phyloP scores from a whole-genome alignment of 2,797 vertebrate genomes.

The Kryptolebias ocellatus region DNA sequence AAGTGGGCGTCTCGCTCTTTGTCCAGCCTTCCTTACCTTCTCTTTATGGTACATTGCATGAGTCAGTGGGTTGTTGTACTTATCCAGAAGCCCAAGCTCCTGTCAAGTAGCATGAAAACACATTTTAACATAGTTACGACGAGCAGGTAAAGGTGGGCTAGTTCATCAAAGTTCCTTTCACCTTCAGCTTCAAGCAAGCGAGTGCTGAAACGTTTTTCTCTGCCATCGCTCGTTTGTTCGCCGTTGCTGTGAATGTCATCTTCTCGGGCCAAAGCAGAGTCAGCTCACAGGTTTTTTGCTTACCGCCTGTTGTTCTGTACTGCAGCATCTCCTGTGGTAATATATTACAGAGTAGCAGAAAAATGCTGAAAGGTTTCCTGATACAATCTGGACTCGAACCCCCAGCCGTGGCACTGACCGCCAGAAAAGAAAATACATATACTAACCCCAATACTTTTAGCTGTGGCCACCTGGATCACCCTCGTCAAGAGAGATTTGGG shows the following conservation, averaged over 20 bases:
- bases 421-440: neutral
- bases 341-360: neutral
- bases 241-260: conserved; percentile 88
- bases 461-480: conserved; percentile 89
- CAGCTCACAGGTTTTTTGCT: conserved; percentile 87
- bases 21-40: conserved; percentile 84
- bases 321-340: conserved; percentile 82
- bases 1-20: conserved; percentile 86
- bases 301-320: conserved; percentile 85
- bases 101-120: conserved; percentile 51
- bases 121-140: neutral
- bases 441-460: conserved; percentile 83
- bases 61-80: conserved; percentile 90
- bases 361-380: rapidly evolving
- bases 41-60: conserved; percentile 91
- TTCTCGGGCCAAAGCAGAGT: conserved; percentile 90
- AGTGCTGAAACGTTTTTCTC: conserved; percentile 90
- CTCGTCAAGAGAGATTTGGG: conserved; percentile 88
- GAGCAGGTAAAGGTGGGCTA: neutral
- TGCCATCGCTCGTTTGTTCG: conserved; percentile 82
- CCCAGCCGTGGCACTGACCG: too few relatives aligned
- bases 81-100: conserved; percentile 90
- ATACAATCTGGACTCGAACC: too few relatives aligned
- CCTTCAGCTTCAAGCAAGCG: conserved; percentile 93
- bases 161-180: conserved; percentile 36